Evolutionary conservation across 2,797 vertebrate species (phyloP).

Genomic region (Platalea minor): DNA sequence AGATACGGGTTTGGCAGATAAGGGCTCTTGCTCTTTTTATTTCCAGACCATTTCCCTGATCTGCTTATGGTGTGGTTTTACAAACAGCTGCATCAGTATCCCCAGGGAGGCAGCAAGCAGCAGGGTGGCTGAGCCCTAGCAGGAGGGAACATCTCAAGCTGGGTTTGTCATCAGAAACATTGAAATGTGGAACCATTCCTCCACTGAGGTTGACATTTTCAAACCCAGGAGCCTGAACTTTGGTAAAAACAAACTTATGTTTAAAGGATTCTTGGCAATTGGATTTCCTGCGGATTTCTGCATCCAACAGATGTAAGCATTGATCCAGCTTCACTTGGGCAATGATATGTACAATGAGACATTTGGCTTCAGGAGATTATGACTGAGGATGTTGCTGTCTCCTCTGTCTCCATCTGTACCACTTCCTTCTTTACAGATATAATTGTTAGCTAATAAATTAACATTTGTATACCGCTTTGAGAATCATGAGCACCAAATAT

Average conservation of each 20-base stretch:
- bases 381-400: conserved; percentile 13
- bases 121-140: neutral
- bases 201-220: conserved; percentile 12
- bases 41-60: conserved; percentile 19
- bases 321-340: conserved; percentile 20
- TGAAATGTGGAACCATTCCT: neutral
- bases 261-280: conserved; percentile 30
- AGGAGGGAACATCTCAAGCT: conserved; percentile 15
- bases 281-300: conserved; percentile 12
- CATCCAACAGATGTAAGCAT: conserved; percentile 33
- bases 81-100: conserved; percentile 30
- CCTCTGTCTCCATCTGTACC: conserved; percentile 11
- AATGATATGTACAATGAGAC: neutral
- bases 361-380: neutral
- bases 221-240: conserved; percentile 23
- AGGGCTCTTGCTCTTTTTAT: neutral
- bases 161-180: conserved; percentile 7
- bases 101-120: neutral
- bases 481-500: neutral
- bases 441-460: conserved; percentile 22
- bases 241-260: conserved; percentile 15
- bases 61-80: conserved; percentile 5
- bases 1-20: neutral
- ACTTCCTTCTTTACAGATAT: conserved; percentile 1
- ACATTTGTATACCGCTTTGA: neutral